A percentile compares a stretch with the other conserved stretches of the same genome.
Evolutionary conservation across 2,797 vertebrate species (phyloP).

Genomic region (Synaphobranchus kaupii): DNA sequence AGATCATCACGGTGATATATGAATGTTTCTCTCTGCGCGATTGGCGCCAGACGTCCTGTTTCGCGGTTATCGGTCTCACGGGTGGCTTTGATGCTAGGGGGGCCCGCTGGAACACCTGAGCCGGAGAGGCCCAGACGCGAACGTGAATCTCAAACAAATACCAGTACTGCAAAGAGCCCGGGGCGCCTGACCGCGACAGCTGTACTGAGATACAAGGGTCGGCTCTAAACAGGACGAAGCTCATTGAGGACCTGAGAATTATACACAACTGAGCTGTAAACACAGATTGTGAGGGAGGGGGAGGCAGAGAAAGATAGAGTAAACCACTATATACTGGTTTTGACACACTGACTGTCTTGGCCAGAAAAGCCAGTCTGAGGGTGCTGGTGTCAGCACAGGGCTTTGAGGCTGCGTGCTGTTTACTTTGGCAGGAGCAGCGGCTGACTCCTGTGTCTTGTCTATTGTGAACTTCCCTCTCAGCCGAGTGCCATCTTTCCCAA

Average conservation of each 20-base stretch:
- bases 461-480: not conserved
- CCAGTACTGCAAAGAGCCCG: not conserved
- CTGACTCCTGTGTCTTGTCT: conserved; percentile 37
- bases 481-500: not conserved
- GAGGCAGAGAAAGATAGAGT: not conserved
- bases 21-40: not conserved
- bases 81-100: not conserved
- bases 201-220: conserved; percentile 22
- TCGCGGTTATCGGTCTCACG: not conserved
- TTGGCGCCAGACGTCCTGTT: not conserved
- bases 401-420: conserved; percentile 19
- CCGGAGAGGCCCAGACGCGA: not conserved
- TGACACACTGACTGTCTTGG: not conserved
- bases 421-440: conserved; percentile 13
- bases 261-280: not conserved
- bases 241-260: conserved; percentile 36
- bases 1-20: not conserved
- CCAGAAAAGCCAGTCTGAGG: not conserved
- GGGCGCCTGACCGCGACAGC: not conserved
- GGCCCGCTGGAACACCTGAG: not conserved
- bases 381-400: not conserved
- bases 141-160: not conserved
- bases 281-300: not conserved
- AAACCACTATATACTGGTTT: not conserved
- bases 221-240: conserved; percentile 63